phyloP scores from a whole-genome alignment of 1,140 invertebrate genomes.

The Leptopilina boulardi region DNA sequence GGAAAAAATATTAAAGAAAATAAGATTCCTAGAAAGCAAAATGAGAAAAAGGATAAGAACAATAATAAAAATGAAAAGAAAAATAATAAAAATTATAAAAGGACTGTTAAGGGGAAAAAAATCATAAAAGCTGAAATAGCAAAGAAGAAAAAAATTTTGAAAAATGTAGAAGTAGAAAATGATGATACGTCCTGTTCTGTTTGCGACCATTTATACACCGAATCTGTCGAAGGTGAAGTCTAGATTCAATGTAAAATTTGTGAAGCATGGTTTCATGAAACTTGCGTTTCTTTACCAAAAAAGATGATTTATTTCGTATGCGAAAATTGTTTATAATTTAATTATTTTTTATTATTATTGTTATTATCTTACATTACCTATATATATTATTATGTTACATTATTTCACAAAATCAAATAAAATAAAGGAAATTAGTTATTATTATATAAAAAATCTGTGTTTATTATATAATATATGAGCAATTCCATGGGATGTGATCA shows the following conservation, averaged over 20 bases:
- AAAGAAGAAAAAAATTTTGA: neutral
- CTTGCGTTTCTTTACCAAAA: neutral
- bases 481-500: no score
- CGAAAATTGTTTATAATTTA: neutral
- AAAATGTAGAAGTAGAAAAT: neutral
- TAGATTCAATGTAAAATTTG: conserved; percentile 42
- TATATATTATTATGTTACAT: no score
- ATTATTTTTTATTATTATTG: no score
- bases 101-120: neutral
- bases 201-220: neutral
- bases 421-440: no score
- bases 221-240: conserved; percentile 20
- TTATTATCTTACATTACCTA: no score
- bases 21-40: neutral
- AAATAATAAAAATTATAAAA: neutral
- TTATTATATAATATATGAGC: no score
- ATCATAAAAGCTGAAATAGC: neutral
- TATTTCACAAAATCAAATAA: no score
- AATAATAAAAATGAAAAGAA: no score
- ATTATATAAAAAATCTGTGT: no score
- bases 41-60: no score
- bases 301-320: neutral
- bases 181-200: neutral
- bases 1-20: neutral
- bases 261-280: conserved; percentile 34